A percentile compares a stretch with the other conserved stretches of the same genome.
These are phyloP conservation scores for Patella ulyssiponensis DNA, from an alignment of 2,888 invertebrate species.

Conservation along the genomic window DNA sequence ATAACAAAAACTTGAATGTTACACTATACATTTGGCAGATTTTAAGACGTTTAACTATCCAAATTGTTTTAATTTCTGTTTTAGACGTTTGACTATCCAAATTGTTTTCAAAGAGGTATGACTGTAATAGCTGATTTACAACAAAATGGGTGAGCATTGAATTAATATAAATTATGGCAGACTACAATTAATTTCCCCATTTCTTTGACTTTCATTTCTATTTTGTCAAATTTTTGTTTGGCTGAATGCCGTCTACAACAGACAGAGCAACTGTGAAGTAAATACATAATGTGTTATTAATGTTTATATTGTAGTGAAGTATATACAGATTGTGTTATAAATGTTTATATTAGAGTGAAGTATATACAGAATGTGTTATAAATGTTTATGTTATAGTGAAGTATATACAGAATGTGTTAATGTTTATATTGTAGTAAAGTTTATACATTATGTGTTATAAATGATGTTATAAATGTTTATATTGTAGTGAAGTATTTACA, in stretches of 20 bases:
- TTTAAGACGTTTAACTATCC: too few species aligned
- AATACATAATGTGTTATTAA: not conserved
- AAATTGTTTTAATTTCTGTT: conserved; percentile 17
- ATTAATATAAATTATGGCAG: too few species aligned
- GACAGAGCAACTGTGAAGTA: too few species aligned
- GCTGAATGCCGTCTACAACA: too few species aligned
- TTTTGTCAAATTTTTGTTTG: too few species aligned
- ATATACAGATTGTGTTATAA: conserved; percentile 33
- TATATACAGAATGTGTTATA: conserved; percentile 55
- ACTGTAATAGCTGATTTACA: conserved; percentile 43
- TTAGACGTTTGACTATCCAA: conserved; percentile 54
- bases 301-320: conserved; percentile 31
- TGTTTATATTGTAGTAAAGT: too few species aligned
- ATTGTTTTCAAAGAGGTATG: conserved; percentile 53
- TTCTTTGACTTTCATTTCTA: too few species aligned
- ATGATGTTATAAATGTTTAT: not conserved
- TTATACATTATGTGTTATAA: not conserved
- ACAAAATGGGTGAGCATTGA: conserved; percentile 8
- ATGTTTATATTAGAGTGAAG: conserved; percentile 30
- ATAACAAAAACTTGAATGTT: too few species aligned
- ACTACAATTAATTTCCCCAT: too few species aligned
- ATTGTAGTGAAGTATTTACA: conserved; percentile 42
- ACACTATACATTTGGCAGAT: too few species aligned
- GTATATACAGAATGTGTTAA: too few species aligned
- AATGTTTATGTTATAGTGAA: conserved; percentile 22